Percentiles rank a stretch among this genome's conserved stretches.
Evolutionary conservation across 2,113 vertebrate species (phyloP).

Genomic region (Athene noctua): DNA sequence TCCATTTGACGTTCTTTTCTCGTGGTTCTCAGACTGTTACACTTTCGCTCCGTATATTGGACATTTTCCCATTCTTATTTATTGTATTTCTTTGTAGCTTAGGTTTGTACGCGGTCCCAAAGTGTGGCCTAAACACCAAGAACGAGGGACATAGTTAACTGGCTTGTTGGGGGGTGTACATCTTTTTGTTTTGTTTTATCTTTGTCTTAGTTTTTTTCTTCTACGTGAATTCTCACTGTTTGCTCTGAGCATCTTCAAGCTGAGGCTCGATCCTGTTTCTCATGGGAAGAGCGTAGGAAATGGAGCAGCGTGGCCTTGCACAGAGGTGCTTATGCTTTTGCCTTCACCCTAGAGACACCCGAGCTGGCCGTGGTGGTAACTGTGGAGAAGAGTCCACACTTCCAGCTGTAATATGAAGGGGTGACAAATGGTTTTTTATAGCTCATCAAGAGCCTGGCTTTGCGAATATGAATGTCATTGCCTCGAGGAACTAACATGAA

Average conservation of each 20-base stretch:
- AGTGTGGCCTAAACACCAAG: background rate
- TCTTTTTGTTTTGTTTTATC: background rate
- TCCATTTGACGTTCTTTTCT: background rate
- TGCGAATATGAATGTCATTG: background rate
- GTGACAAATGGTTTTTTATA: background rate
- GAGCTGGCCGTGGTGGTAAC: fast-evolving
- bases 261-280: background rate
- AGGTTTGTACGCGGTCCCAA: fast-evolving
- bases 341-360: background rate
- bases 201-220: background rate
- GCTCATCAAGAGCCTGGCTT: background rate
- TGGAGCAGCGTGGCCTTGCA: no score
- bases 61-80: fast-evolving
- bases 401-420: background rate
- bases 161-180: fast-evolving
- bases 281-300: fast-evolving
- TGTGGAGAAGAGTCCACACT: background rate
- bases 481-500: fast-evolving
- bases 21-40: background rate
- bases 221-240: fast-evolving
- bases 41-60: fast-evolving
- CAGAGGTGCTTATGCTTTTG: fast-evolving
- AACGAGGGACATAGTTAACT: background rate
- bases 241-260: background rate
- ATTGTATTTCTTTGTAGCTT: background rate